A percentile compares a stretch with the other conserved stretches of the same genome.
Conservation (phyloP, 2,888 invertebrate genomes). For the Zaprionus bogoriensis region DNA sequence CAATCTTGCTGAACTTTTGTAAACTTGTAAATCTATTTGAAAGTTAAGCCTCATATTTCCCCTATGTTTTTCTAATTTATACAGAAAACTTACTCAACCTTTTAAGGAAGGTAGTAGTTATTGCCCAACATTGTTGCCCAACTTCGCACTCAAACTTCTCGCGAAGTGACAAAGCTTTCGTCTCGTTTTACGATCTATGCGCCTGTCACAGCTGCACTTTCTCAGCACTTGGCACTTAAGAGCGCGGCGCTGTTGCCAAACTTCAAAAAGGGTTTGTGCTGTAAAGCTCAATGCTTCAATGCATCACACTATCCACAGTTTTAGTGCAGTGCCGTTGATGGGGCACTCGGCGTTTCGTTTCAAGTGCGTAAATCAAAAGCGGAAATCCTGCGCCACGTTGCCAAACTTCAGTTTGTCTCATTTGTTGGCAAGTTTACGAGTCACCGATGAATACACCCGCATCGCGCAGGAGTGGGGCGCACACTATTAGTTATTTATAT, state of each 20-base stretch:
- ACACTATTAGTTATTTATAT: conserved; percentile 69
- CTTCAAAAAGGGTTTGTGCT: not conserved
- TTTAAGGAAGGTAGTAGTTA: not conserved
- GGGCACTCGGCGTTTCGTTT: not conserved
- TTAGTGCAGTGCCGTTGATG: not conserved
- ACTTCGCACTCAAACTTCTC: conserved; percentile 24
- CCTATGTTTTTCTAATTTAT: too few relatives aligned
- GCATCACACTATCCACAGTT: not conserved
- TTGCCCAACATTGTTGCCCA: conserved; percentile 4
- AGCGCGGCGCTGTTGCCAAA: not conserved
- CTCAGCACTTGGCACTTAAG: not conserved
- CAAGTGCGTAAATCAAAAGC: not conserved
- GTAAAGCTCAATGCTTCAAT: not conserved
- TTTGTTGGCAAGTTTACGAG: conserved; percentile 36
- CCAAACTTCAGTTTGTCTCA: conserved; percentile 24
- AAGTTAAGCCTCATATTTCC: too few relatives aligned
- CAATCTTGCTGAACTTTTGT: not conserved
- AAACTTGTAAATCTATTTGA: too few relatives aligned
- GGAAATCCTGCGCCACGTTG: conserved; percentile 1
- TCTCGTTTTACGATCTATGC: not conserved
- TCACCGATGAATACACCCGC: conserved; percentile 38
- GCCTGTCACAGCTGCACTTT: not conserved
- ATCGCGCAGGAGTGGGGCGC: not conserved
- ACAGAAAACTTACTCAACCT: too few relatives aligned
- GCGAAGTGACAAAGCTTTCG: not conserved